Conservation (phyloP, 1,140 invertebrate genomes). For the Bombus impatiens region DNA sequence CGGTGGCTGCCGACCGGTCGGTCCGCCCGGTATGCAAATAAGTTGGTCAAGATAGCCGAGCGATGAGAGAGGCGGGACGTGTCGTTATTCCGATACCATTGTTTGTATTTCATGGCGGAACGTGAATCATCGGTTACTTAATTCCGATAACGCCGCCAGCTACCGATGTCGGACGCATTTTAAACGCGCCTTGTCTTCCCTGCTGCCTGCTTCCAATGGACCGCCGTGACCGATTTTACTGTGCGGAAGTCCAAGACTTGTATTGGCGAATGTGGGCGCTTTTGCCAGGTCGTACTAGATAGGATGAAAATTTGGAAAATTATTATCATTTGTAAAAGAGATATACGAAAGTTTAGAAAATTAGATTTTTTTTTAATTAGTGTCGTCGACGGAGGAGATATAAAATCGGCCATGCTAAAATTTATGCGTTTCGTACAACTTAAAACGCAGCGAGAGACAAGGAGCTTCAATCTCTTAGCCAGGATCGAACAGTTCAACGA, state of each 20-base stretch:
- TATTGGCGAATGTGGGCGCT: background rate
- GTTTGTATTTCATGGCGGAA: slow-evolving; percentile 31
- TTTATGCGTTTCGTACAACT: no score
- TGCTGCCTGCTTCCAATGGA: background rate
- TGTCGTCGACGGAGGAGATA: no score
- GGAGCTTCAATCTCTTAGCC: no score
- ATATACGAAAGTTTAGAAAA: background rate
- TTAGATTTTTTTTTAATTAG: no score
- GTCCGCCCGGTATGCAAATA: slow-evolving; percentile 27
- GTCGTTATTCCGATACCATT: slow-evolving; percentile 37
- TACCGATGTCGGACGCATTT: slow-evolving; percentile 8
- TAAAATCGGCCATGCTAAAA: no score
- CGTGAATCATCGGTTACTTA: slow-evolving; percentile 49
- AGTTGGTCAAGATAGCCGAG: slow-evolving; percentile 25
- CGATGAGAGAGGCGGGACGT: background rate
- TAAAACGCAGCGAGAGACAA: no score
- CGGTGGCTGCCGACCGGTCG: background rate
- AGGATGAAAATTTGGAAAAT: background rate
- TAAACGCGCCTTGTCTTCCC: slow-evolving; percentile 5
- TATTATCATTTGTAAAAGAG: background rate
- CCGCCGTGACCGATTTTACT: background rate
- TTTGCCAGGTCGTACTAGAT: background rate
- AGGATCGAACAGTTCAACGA: no score
- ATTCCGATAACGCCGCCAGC: slow-evolving; percentile 30
- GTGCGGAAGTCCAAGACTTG: background rate